A percentile compares a stretch with the other conserved stretches of the same genome.
Evolutionary conservation across 1,140 invertebrate species (phyloP).

Genomic region (Maniola jurtina): DNA sequence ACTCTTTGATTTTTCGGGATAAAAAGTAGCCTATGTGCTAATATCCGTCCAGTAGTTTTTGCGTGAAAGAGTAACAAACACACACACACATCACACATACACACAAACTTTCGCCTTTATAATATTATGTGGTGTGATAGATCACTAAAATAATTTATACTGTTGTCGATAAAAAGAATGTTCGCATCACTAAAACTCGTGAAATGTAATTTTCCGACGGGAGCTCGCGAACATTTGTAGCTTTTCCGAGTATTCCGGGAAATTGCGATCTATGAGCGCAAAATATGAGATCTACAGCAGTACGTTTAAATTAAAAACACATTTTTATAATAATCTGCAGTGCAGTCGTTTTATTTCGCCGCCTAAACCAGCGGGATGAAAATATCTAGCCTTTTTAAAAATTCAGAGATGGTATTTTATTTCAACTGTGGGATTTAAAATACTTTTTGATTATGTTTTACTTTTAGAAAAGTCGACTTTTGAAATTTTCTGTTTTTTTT

Average conservation of each 20-base stretch:
- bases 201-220: constrained; percentile 76
- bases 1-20: too few relatives aligned
- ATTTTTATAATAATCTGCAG: constrained; percentile 71
- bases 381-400: constrained; percentile 28
- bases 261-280: constrained; percentile 71
- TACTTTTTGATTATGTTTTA: neutral
- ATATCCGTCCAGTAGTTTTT: too few relatives aligned
- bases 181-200: constrained; percentile 69
- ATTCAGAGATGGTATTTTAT: constrained; percentile 25
- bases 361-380: constrained; percentile 24
- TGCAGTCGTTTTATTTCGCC: constrained; percentile 42
- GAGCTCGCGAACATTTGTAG: constrained; percentile 75
- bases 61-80: too few relatives aligned
- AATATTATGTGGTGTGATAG: too few relatives aligned
- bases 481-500: neutral
- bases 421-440: constrained; percentile 5
- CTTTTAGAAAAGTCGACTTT: neutral
- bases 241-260: constrained; percentile 74
- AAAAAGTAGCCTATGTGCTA: too few relatives aligned
- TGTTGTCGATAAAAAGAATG: constrained; percentile 32
- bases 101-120: too few relatives aligned
- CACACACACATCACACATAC: too few relatives aligned
- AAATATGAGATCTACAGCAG: constrained; percentile 69
- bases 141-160: neutral
- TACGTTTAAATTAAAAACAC: constrained; percentile 70